Percentiles rank a stretch among this genome's conserved stretches.
These are phyloP conservation scores for Numida meleagris DNA, from an alignment of 2,113 vertebrate species.

Conservation along the genomic window DNA sequence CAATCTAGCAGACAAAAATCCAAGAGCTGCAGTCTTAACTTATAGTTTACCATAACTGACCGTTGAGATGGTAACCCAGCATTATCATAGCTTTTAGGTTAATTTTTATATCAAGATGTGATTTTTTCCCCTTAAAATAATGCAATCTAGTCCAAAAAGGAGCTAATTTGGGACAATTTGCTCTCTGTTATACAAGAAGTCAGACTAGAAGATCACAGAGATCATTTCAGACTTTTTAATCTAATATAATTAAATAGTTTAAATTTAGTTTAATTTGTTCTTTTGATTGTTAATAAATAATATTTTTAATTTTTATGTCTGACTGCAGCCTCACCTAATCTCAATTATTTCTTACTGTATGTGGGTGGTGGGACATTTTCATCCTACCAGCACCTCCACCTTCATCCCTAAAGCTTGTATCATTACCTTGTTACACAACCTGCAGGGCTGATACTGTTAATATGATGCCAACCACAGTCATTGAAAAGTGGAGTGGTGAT, in stretches of 20 bases:
- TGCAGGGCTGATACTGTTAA: conserved; percentile 13
- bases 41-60: neutral
- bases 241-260: conserved; percentile 36
- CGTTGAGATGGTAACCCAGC: neutral
- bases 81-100: neutral
- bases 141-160: neutral
- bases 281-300: conserved; percentile 22
- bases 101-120: neutral
- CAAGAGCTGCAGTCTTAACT: neutral
- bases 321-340: conserved; percentile 26
- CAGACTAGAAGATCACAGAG: neutral
- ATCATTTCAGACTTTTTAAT: conserved; percentile 5
- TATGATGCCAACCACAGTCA: neutral
- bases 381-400: conserved; percentile 24
- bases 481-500: neutral
- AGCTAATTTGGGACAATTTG: neutral
- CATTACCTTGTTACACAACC: conserved; percentile 36
- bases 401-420: conserved; percentile 16
- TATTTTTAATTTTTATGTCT: neutral
- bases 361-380: conserved; percentile 18
- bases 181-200: neutral
- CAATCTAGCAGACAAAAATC: neutral
- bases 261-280: neutral
- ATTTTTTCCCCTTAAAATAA: neutral
- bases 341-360: neutral